Base-by-base conservation (phyloP, 2,888 invertebrate genomes). In the Mantis religiosa region DNA sequence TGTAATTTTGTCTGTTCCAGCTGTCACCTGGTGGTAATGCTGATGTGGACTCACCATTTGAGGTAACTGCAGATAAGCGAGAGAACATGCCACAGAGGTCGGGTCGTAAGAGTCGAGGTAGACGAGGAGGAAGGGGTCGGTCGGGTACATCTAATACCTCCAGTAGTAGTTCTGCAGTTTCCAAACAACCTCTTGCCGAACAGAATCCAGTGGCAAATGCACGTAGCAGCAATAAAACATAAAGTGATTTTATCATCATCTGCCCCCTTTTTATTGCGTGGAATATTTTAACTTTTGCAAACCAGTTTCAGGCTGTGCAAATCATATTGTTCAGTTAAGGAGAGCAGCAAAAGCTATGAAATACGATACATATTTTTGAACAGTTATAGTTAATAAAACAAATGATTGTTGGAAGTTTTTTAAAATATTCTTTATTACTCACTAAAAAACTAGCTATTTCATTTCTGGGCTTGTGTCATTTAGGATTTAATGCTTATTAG, bases 41-140 rank as follows among this genome's bases (percentile, higher is more conserved):
- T 28, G 90, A 90, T 83, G 84, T 93, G 3, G 95, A 95, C 91
- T 95, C 95, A 0, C 94, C 94, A 14, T 94, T 95, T 91, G 95
- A 95, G 91, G 93, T 94, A 91, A 94, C 94, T 90, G 92, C 93
- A 3, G 95, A 95, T 91, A 96, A 96, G 93, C 94, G 96, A 30
- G 94, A 95, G 91, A 94, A 93, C 90, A 92, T 92, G 30, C 92
- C 93, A 28, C 94, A 94, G 90, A 92, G 93, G 89, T 92, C 92
- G 28, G 92, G 92, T 2, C 90, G 90, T 27, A 90, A 90, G 84
- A 89, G 87, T 85, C 88, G 90, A 27, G 91, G 84, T 90, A 93
- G 94, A 90, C 92, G 94, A 27, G 94, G 94, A 88, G 94, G 94
- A 3, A 93, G 94, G 84, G 94, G 94, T 47, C 93, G 93, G 41